phyloP scores from a whole-genome alignment of 1,140 invertebrate genomes.

The Hyles vespertilio region DNA sequence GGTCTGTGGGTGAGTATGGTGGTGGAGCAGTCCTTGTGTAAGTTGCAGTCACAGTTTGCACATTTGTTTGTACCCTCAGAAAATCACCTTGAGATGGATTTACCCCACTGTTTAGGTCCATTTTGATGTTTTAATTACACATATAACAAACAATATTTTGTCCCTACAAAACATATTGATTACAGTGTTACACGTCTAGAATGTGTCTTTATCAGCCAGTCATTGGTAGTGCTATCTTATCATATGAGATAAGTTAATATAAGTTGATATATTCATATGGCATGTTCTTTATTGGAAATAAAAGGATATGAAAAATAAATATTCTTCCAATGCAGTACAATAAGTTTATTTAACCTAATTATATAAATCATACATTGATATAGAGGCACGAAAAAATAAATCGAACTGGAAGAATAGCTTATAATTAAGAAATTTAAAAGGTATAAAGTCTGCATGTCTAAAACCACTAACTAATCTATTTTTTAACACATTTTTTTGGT shows the following conservation, averaged over 20 bases:
- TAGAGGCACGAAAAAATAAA: neutral
- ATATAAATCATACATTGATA: too few relatives aligned
- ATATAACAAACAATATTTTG: conserved; percentile 3
- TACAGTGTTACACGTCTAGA: conserved; percentile 17
- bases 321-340: too few relatives aligned
- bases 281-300: too few relatives aligned
- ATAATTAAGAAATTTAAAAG: neutral
- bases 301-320: too few relatives aligned
- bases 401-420: neutral
- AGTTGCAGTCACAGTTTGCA: conserved; percentile 25
- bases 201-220: conserved; percentile 20
- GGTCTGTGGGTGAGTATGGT: conserved; percentile 34
- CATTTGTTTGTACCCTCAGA: conserved; percentile 16
- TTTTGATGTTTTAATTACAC: conserved; percentile 12
- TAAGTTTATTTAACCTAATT: too few relatives aligned
- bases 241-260: conserved; percentile 12
- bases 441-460: too few relatives aligned
- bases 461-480: too few relatives aligned
- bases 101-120: conserved; percentile 25
- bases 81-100: conserved; percentile 21
- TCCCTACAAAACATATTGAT: conserved; percentile 23
- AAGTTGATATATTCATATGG: neutral
- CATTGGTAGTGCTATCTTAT: conserved; percentile 23
- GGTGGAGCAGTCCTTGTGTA: conserved; percentile 42
- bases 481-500: too few relatives aligned